phyloP scores from a whole-genome alignment of 2,797 vertebrate genomes.

The Falco berigora region DNA sequence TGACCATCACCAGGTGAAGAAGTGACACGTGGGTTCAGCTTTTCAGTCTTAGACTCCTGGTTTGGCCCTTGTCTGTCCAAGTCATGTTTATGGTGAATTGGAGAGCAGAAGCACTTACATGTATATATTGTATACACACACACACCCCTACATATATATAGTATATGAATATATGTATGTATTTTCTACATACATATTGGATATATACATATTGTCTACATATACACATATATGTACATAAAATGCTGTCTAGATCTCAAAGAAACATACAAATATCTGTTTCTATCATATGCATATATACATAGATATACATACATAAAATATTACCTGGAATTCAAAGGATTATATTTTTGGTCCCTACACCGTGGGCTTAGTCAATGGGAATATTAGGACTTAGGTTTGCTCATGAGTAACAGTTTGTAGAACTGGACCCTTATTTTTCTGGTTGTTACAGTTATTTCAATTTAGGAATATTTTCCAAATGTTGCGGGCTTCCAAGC shows the following conservation, averaged over 20 bases:
- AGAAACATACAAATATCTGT: neutral
- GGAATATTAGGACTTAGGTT: neutral
- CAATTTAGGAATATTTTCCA: neutral
- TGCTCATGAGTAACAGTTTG: neutral
- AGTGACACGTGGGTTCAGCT: neutral
- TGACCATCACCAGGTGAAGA: neutral
- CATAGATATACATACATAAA: neutral
- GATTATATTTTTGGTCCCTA: neutral
- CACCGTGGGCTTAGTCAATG: neutral
- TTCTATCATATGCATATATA: neutral
- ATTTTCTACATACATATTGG: neutral
- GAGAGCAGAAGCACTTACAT: constrained; percentile 71
- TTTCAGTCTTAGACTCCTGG: neutral
- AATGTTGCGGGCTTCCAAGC: neutral
- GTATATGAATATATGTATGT: neutral
- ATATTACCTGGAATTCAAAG: neutral
- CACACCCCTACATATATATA: neutral
- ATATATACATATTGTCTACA: neutral
- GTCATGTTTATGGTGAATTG: neutral
- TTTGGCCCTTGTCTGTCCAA: neutral
- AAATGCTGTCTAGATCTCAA: neutral
- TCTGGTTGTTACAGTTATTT: neutral
- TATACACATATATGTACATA: neutral
- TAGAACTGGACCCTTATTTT: neutral
- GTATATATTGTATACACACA: constrained; percentile 16